Evolutionary conservation across 2,113 vertebrate species (phyloP), one percentile per base, ranked within the genome.

Genomic region (Corythornis vintsioides): DNA sequence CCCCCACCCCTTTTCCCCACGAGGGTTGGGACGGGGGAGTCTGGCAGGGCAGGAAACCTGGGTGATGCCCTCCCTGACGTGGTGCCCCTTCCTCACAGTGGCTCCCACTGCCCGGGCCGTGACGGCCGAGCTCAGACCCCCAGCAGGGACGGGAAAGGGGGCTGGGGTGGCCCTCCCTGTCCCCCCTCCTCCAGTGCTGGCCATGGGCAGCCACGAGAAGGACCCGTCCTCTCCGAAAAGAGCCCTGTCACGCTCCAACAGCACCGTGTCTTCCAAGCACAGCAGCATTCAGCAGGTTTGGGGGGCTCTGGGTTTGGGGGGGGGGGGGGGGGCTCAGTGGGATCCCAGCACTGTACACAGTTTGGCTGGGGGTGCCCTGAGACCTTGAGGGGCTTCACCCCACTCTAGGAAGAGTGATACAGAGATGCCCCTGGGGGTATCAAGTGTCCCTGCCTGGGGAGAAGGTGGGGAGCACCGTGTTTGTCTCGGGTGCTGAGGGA

Each of bases 241-340:
- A 64, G 97, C 86, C 25, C 98, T 98, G 76, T 98, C 98, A 0
- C 96, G 98, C 69, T 98, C 95, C 50, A 98, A 89, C 97, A 99
- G 98, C 96, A 97, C 97, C 3, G 98, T 98, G 61, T 98, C 98
- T 11, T 98, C 98, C 45, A 98, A 98, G 73, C 95, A 97, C 83
- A 95, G 97, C 95, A 92, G 95, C 17, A 55, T 97, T 8, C 97
- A 97, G 56, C 98, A 98, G 98, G 98, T 98, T 4, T n/a, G 95
- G 75, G 95, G 64, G 29, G 4, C 33, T 72, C 24, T 0, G 8
- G 29, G 1, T 5, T 33, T 9, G 11, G 18, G 60, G 48, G 7
- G 3, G 5, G 42, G 42, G 28, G 7, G 25, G 2, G 11, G 60
- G 29, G 28, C 16, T 53, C 38, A 9, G 13, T 0, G 2, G 61